Evolutionary conservation across 1,140 invertebrate species (phyloP), one percentile per base, ranked within the genome.

Genomic region (Lasioglossum albipes): DNA sequence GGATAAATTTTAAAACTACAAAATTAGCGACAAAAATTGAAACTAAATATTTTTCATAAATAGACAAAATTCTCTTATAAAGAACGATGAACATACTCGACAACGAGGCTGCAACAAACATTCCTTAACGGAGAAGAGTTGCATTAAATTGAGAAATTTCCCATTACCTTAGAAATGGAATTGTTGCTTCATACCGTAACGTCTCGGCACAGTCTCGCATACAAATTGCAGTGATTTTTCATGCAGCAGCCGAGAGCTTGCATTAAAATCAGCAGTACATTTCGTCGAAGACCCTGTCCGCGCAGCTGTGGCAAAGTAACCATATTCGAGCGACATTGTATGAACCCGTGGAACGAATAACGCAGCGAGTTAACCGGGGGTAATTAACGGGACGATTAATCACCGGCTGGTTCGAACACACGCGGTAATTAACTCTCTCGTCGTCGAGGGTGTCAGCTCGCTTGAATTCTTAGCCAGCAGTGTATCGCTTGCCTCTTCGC

Each of bases 321-420:
- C 71, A 7, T 68, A 64, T 36, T 80, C 65, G 20, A 69, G 76
- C 74, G 52, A 75, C 77, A 27, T 72, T 18, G 52, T 54, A 77
- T 18, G 67, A 61, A 45, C 65, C 27, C 69, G 49, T 70, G 42
- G 31, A 74, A 82, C 54, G 66, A 64, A 81, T 61, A 73, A 82
- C 74, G 41, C 70, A 69, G 61, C 64, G 62, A 79, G 83, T 75
- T 76, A 75, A 85, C 83, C 52, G 57, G 71, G 22, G 83, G 70
- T 76, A 82, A 86, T 82, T 86, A 82, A 85, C 71, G 65, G 41
- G 42, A 61, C 75, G 75, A 86, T 86, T 85, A 86, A 86, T 86
- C 84, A 86, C 61, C 72, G 52, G 18, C 52, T 18, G 54, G 62
- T 71, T 42, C 71, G 75, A 84, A 84, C 69, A 65, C 75, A 57